Base-by-base conservation (phyloP, 2,888 invertebrate species). In the Troglohyphantes excavatus region DNA sequence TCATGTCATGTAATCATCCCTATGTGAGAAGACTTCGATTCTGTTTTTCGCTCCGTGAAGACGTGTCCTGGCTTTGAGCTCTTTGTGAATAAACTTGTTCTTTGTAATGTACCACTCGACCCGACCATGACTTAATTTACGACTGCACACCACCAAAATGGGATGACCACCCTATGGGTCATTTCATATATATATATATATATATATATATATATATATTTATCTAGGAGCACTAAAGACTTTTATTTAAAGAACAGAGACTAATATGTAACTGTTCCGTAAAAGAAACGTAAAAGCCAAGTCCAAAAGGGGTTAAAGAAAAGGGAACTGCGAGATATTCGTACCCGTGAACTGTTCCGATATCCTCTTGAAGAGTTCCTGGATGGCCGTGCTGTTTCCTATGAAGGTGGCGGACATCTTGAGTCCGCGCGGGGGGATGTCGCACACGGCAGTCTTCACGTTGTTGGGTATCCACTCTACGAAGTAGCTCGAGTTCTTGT, bases 401-500 rank as follows among this genome's bases (percentile, higher is more conserved):
- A 95, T 93, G 92, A 95, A 95, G 27, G 95, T 95, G 87, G 94
- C 94, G 26, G 94, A 93, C 94, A 94, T 94, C 92, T 94, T 94
- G 73, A 95, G 93, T 91, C 94, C 94, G 81, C 94, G 93, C 70
- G 94, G 94, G 90, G 95, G 94, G 91, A 95, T 95, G 92, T 95
- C 94, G 92, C 94, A 94, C 73, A 94, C 94, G 23, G 94, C 94
- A 17, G 93, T 94, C 89, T 91, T 97, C 95, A 92, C 92, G 67
- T 93, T 92, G 90, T 92, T 92, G 26, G 92, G 92, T 86, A 94
- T 94, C 94, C 94, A 94, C 92, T 95, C 94, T 21, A 94, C 94
- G 92, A 95, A 95, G 92, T 94, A 95, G 67, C 93, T 94, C 79
- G 93, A 94, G 93, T 95, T 94, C 92, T 94, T 95, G 92, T 94